phyloP scores from a whole-genome alignment of 92 coral and sea anemone genomes.

The Epizoanthus illoricatus region DNA sequence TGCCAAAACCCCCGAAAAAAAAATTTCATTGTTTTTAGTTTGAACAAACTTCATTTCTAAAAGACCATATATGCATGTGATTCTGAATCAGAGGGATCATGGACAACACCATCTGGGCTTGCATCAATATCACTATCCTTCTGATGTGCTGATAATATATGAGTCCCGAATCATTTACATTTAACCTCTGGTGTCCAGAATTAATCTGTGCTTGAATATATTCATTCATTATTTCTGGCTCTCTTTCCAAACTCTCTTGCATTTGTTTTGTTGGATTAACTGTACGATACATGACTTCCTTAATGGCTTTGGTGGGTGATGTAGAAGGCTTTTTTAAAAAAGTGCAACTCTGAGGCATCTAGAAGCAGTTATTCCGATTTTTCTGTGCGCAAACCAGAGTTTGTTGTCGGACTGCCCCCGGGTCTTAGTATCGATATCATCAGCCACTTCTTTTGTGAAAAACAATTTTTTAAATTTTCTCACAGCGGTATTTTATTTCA shows the following conservation, averaged over 20 bases:
- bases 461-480: background rate
- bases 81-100: conserved; percentile 34
- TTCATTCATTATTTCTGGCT: conserved; percentile 16
- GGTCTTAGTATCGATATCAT: conserved; percentile 10
- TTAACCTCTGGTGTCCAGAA: conserved; percentile 23
- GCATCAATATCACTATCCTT: conserved; percentile 47
- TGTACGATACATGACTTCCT: background rate
- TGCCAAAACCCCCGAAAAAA: no score
- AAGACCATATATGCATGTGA: conserved; percentile 55
- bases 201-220: conserved; percentile 21
- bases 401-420: conserved; percentile 22
- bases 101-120: conserved; percentile 24
- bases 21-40: conserved; percentile 30
- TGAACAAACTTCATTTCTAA: conserved; percentile 53
- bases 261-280: conserved; percentile 6
- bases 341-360: conserved; percentile 19
- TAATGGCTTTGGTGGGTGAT: conserved; percentile 37
- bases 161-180: conserved; percentile 23
- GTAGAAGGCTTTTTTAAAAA: conserved; percentile 21
- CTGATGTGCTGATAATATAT: conserved; percentile 2
- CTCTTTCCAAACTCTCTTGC: conserved; percentile 26
- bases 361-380: conserved; percentile 27
- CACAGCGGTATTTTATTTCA: background rate
- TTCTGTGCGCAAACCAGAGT: conserved; percentile 26
- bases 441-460: background rate